Percentiles rank a stretch among this genome's conserved stretches.
These are phyloP conservation scores for Drosophila niveifrons DNA, from an alignment of 2,888 invertebrate species.

Conservation along the genomic window DNA sequence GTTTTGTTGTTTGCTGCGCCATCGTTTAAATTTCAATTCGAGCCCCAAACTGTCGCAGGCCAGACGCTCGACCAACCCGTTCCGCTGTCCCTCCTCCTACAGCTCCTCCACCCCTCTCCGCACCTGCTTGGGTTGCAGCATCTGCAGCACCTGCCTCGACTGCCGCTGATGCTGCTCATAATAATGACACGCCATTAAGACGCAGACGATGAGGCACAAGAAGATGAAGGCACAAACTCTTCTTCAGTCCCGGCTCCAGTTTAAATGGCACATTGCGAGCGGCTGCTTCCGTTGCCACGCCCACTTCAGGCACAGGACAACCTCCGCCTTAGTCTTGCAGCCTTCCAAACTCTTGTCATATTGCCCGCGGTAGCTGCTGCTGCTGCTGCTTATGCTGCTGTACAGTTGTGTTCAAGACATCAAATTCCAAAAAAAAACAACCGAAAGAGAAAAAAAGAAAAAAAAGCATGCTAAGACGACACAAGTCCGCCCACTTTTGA, in stretches of 20 bases:
- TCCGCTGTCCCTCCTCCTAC: slow-evolving; percentile 18
- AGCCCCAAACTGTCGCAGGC: slow-evolving; percentile 74
- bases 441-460: no score
- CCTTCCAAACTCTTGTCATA: not conserved
- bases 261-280: slow-evolving; percentile 74
- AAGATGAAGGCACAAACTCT: slow-evolving; percentile 6
- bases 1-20: slow-evolving; percentile 38
- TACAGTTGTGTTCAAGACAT: slow-evolving; percentile 63
- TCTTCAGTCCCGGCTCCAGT: slow-evolving; percentile 59
- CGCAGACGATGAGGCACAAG: slow-evolving; percentile 33
- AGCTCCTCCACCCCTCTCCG: not conserved
- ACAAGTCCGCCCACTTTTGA: slow-evolving; percentile 14
- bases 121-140: slow-evolving; percentile 25
- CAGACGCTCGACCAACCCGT: slow-evolving; percentile 65
- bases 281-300: slow-evolving; percentile 78
- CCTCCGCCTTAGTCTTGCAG: not conserved
- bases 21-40: slow-evolving; percentile 73
- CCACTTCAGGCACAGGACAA: slow-evolving; percentile 45
- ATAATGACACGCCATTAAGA: slow-evolving; percentile 80
- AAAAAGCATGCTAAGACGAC: not conserved
- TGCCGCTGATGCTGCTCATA: slow-evolving; percentile 61
- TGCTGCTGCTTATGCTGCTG: no score
- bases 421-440: slow-evolving; percentile 23
- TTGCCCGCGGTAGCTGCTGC: slow-evolving; percentile 6
- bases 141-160: slow-evolving; percentile 41